Evolutionary conservation across 1,140 invertebrate genomes (phyloP).

Genomic region (Drosophila lacertosa): DNA sequence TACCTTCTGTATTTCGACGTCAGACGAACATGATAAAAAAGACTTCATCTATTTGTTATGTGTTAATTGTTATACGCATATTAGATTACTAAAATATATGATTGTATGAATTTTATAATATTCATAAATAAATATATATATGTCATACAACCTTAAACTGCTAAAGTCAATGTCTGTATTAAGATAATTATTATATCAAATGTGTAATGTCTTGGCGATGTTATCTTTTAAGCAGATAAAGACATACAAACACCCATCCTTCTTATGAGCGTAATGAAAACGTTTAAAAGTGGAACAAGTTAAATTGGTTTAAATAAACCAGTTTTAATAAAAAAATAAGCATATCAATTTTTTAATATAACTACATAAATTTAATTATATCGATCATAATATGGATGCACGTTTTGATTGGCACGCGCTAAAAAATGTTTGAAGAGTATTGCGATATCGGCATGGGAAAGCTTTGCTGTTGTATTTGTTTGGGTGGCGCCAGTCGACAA

Average conservation of each 20-base stretch:
- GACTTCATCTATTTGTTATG: too few species aligned
- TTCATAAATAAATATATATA: background rate
- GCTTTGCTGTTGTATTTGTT: slow-evolving; percentile 4
- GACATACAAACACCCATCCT: too few species aligned
- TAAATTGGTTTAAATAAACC: background rate
- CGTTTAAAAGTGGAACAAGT: background rate
- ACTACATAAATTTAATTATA: background rate
- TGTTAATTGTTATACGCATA: too few species aligned
- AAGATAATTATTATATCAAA: background rate
- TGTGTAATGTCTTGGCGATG: background rate
- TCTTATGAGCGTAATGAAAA: background rate
- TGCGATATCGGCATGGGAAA: background rate
- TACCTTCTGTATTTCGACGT: too few species aligned
- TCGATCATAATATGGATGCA: background rate
- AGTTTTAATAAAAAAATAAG: too few species aligned
- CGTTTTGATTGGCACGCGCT: background rate
- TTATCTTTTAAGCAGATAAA: background rate
- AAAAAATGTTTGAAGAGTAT: slow-evolving; percentile 1
- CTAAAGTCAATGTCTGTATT: slow-evolving; percentile 18
- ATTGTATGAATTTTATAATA: too few species aligned
- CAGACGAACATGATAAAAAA: too few species aligned
- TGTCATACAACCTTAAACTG: slow-evolving; percentile 31
- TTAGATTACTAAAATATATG: too few species aligned
- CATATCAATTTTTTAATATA: too few species aligned
- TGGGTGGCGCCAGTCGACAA: slow-evolving; percentile 24